Evolutionary conservation across 2,888 invertebrate species (phyloP).

Genomic region (Caenorhabditis becei): DNA sequence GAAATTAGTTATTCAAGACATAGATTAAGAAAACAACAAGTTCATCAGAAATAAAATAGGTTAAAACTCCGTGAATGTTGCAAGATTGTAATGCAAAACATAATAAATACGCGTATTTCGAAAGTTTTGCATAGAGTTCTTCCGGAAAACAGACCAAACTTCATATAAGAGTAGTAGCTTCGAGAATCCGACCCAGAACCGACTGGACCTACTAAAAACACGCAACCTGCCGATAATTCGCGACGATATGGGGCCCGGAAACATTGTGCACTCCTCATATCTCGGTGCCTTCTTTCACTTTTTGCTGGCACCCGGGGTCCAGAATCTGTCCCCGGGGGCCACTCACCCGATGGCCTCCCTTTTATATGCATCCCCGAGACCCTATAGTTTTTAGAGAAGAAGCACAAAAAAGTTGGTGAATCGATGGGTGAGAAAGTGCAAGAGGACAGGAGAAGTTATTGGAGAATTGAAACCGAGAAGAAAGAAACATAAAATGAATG

Average conservation of each 20-base stretch:
- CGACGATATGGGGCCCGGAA: conserved; percentile 43
- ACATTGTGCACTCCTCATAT: conserved; percentile 39
- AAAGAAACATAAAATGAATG: conserved; percentile 33
- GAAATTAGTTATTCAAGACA: too few species aligned
- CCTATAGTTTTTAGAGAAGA: conserved; percentile 27
- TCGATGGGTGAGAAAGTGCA: conserved; percentile 9
- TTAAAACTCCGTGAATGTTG: background rate
- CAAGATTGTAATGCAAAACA: too few species aligned
- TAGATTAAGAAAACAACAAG: too few species aligned
- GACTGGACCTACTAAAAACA: conserved; percentile 6
- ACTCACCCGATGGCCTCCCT: conserved; percentile 38
- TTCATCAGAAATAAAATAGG: too few species aligned
- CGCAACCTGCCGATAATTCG: conserved; percentile 38
- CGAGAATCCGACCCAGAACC: conserved; percentile 20
- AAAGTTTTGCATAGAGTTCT: background rate
- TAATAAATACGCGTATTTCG: too few species aligned
- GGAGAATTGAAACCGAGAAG: conserved; percentile 1
- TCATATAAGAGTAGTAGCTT: background rate
- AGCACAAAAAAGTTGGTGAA: background rate
- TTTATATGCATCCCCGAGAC: conserved; percentile 33
- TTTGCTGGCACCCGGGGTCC: conserved; percentile 9
- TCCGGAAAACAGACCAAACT: background rate
- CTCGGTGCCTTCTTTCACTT: conserved; percentile 45
- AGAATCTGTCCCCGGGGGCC: conserved; percentile 42
- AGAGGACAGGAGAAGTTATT: background rate